A percentile compares a stretch with the other conserved stretches of the same genome.
These are phyloP conservation scores for Ceratosolen fusciceps DNA, from an alignment of 1,140 invertebrate species.

Conservation along the genomic window DNA sequence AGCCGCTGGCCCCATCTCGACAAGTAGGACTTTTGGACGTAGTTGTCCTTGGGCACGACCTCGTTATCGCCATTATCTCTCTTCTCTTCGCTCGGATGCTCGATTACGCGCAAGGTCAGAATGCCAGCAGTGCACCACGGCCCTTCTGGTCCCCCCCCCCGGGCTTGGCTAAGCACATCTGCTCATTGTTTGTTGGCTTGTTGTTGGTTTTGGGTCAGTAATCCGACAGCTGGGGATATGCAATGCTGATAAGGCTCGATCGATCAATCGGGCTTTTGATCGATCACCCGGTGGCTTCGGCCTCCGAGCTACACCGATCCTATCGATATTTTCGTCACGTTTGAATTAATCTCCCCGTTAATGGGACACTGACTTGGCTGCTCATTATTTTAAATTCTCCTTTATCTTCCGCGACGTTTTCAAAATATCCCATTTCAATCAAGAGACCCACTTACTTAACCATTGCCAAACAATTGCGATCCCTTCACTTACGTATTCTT, in stretches of 20 bases:
- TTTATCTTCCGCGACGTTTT: too few species aligned
- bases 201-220: neutral
- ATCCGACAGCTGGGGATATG: neutral
- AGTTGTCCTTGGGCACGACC: slow-evolving; percentile 44
- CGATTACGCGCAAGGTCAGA: slow-evolving; percentile 42
- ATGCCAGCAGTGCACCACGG: slow-evolving; percentile 47
- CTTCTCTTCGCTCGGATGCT: slow-evolving; percentile 29
- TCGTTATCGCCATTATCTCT: slow-evolving; percentile 43
- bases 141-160: slow-evolving; percentile 17
- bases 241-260: neutral
- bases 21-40: slow-evolving; percentile 18
- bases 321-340: neutral
- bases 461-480: too few species aligned
- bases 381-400: neutral
- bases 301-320: too few species aligned
- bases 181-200: neutral
- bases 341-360: neutral
- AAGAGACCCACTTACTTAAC: too few species aligned
- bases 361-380: neutral
- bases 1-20: too few species aligned
- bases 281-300: neutral
- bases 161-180: slow-evolving; percentile 24
- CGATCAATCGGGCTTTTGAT: neutral
- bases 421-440: too few species aligned
- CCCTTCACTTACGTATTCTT: too few species aligned